Percentiles rank a stretch among this genome's conserved stretches.
phyloP scores from a whole-genome alignment of 2,797 vertebrate genomes.

The Gymnoscopelus braueri region DNA sequence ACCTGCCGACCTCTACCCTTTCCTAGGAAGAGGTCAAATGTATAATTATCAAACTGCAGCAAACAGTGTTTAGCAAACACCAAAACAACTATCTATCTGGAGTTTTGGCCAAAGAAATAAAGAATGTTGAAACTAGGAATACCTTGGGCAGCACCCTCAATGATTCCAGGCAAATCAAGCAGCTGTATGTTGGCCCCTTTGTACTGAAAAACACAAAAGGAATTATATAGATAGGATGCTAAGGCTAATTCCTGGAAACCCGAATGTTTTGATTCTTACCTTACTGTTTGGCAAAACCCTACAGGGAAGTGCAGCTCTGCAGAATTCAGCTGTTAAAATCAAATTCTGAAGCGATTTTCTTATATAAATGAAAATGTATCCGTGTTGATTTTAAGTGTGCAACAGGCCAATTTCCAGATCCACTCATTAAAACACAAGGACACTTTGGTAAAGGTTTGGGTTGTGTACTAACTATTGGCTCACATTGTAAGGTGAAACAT shows the following conservation, averaged over 20 bases:
- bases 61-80: not conserved
- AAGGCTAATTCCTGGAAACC: not conserved
- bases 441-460: no score
- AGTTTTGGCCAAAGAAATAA: not conserved
- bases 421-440: no score
- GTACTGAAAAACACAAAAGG: constrained; percentile 80
- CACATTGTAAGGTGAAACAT: no score
- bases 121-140: not conserved
- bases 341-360: no score
- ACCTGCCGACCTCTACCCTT: constrained; percentile 98
- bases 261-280: no score
- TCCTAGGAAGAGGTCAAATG: constrained; percentile 73
- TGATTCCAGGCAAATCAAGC: constrained; percentile 98
- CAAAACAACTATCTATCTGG: constrained; percentile 10
- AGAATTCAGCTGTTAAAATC: no score
- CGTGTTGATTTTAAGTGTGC: no score
- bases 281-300: no score
- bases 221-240: not conserved
- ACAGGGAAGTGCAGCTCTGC: no score
- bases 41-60: not conserved
- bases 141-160: constrained; percentile 99
- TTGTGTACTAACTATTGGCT: no score
- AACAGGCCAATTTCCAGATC: no score
- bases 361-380: no score
- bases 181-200: constrained; percentile 99